Base-by-base conservation (phyloP, 2,888 invertebrate genomes). In the Calliphora vomitoria region DNA sequence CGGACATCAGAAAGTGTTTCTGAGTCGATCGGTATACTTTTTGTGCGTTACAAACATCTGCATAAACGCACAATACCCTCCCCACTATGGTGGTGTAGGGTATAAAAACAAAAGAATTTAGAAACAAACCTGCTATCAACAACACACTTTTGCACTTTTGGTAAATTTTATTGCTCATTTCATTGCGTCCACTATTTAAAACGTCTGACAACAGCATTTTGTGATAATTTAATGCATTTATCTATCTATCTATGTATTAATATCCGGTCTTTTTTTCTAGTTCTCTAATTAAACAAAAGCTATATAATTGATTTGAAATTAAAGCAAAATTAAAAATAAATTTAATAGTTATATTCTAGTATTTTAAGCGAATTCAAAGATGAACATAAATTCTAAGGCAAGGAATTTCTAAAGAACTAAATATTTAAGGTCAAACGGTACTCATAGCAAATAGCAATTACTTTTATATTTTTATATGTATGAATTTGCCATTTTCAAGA, bases 101-200 rank as follows among this genome's bases (percentile, higher is more conserved):
- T 3, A 10, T 8, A 35, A 60, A 18, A 58, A 47, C 80, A 38
- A 71, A 80, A 80, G 80, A 80, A 15, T 71, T 80, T 62, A 62
- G 71, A 80, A 5, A 35, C 60, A 80, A 80, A 71, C 71, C 18
- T 8, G 20, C 41, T 64, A 72, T 72, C 8, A 13, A 11, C 3
- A 41, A 58, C 35, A 8, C 20, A 4, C 41, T 44, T n/a, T 35
- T 18, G 18, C 41, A 66, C 20, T 20, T 35, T 35, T 35, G 35
- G 5, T 6, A 4, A 35, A 35, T 0, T 58, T n/a, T 25, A 2
- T 25, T 58, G 58, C 20, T 18, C 3, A 53, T 18, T 8, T 10
- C 8, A 44, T 13, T 18, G 10, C 8, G 8, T 53, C 10, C 8
- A 60, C 15, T 35, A 60, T 25, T 31, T 13, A 15, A 60, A 31